Percentiles rank a stretch among this genome's conserved stretches.
Evolutionary conservation across 1,140 invertebrate genomes (phyloP).

Genomic region (Hylaeus anthracinus): DNA sequence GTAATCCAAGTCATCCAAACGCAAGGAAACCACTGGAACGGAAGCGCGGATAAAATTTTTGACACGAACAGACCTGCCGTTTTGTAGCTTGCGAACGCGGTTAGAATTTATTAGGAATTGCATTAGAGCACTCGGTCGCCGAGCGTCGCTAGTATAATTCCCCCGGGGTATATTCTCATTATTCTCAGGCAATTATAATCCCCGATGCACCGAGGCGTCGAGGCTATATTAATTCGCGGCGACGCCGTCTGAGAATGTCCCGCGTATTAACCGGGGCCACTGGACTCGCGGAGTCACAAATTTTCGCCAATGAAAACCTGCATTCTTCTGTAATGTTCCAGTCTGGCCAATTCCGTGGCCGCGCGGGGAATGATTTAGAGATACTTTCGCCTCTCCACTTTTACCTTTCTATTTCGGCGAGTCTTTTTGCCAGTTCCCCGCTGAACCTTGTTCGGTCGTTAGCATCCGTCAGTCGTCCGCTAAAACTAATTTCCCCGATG

Average conservation of each 20-base stretch:
- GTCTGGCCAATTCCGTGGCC: neutral
- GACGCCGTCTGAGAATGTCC: constrained; percentile 66
- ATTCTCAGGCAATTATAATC: constrained; percentile 67
- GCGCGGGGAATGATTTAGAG: constrained; percentile 25
- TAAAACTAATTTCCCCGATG: constrained; percentile 14
- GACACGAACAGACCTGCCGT: neutral
- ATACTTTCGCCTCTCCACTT: constrained; percentile 5
- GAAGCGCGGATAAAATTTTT: constrained; percentile 27
- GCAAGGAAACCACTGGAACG: neutral
- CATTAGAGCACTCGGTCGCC: constrained; percentile 43
- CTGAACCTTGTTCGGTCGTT: constrained; percentile 9
- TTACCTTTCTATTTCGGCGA: constrained; percentile 19
- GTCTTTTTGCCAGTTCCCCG: constrained; percentile 3
- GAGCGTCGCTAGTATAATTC: constrained; percentile 49
- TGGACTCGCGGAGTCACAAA: constrained; percentile 54
- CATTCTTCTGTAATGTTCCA: constrained; percentile 38
- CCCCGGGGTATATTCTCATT: constrained; percentile 63
- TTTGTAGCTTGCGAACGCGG: constrained; percentile 9
- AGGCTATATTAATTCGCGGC: constrained; percentile 66
- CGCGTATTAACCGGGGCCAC: constrained; percentile 58
- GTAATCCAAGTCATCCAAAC: no score
- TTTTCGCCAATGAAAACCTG: constrained; percentile 57
- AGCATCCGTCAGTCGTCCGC: constrained; percentile 9
- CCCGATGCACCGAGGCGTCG: constrained; percentile 55
- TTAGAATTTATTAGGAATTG: constrained; percentile 57